Conservation (phyloP, 2,797 vertebrate genomes). For the Potorous gilbertii region DNA sequence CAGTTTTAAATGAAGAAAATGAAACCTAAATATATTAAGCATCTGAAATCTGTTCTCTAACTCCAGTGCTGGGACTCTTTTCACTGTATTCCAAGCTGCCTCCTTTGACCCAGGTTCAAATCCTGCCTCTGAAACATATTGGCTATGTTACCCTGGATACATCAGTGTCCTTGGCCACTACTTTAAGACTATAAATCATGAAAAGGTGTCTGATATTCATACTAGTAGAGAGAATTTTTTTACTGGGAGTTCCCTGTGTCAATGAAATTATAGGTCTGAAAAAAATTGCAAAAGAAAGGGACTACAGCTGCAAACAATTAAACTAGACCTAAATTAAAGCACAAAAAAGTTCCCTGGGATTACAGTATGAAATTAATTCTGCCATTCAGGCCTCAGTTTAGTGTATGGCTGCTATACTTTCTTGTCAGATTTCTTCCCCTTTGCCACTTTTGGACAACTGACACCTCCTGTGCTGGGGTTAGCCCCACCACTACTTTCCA, state of each 20-base stretch:
- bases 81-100: neutral
- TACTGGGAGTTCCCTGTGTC: neutral
- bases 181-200: neutral
- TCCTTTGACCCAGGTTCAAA: neutral
- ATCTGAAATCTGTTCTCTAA: neutral
- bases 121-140: neutral
- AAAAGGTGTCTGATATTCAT: neutral
- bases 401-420: neutral
- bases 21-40: neutral
- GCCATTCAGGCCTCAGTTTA: neutral
- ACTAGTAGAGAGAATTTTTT: neutral
- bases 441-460: neutral
- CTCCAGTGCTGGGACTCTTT: neutral
- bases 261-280: neutral
- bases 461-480: neutral
- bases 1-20: neutral
- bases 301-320: neutral
- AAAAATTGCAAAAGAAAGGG: neutral
- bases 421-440: neutral
- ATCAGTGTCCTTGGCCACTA: neutral
- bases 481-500: neutral
- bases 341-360: neutral
- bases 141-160: neutral
- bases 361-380: neutral
- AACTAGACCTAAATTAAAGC: neutral